Base-by-base conservation (phyloP, 2,888 invertebrate genomes). In the Drosophila seclusa region DNA sequence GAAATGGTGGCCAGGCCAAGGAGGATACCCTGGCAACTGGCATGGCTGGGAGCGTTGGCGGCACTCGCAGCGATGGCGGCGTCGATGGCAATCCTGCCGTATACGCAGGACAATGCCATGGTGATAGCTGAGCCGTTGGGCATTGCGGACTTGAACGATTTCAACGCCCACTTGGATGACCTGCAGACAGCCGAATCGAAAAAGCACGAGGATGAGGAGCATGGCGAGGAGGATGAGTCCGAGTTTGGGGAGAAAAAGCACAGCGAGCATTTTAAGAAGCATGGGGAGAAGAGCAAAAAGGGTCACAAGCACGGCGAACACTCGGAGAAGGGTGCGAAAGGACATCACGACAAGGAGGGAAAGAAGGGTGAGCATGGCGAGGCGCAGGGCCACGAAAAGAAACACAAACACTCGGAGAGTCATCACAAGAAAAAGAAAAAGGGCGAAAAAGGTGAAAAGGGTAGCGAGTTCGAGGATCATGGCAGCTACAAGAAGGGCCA, bases 401-500 rank as follows among this genome's bases (percentile, higher is more conserved):
- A 94, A 53, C 94, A 94, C 82, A 92, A 94, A 63, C 93, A 94
- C 68, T 93, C 93, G 52, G 93, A 90, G 65, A 87, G 89, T 1
- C 92, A 94, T 73, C 92, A 93, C 76, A 94, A 94, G 61, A 94
- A 94, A 72, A 93, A 94, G 62, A 93, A 94, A 68, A 94, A 94
- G 82, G 94, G 93, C 40, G 93, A 94, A 68, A 94, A 94, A 70
- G 94, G 94, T 1, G 93, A 94, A 74, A 94, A 94, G 79, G 94
- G 93, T 49, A 92, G 92, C 74, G 92, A 93, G 75, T 93, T 91
- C 75, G 92, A 93, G 69, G 93, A 93, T 82, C 92, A 93, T 50
- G 97, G 97, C 13, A 95, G 95, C 80, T 97, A 96, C 92, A 96
- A 96, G 76, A 97, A 97, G 90, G 97, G 97, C 0, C 97, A 97